Evolutionary conservation across 1,140 invertebrate species (phyloP).

Genomic region (Apocrypta bakeri): DNA sequence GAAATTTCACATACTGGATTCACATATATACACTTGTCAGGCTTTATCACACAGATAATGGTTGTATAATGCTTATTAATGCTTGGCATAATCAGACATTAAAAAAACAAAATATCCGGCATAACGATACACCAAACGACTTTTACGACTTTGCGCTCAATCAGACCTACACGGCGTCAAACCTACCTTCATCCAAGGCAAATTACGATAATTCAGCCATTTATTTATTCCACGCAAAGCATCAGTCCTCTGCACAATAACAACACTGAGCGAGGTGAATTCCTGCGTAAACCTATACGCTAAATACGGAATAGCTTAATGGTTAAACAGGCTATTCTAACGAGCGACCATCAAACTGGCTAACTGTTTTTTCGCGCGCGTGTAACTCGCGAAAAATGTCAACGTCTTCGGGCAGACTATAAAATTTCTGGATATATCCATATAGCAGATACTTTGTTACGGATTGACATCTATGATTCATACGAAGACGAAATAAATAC

Average conservation of each 20-base stretch:
- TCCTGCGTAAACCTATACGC: not conserved
- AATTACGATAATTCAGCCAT: slow-evolving; percentile 3
- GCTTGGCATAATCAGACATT: not conserved
- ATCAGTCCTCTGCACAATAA: not conserved
- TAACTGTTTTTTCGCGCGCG: slow-evolving; percentile 3
- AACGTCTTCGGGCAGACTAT: not conserved
- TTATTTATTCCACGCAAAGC: not conserved
- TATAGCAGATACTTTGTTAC: too few species aligned
- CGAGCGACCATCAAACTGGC: not conserved
- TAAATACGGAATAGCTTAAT: slow-evolving; percentile 8
- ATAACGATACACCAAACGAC: not conserved
- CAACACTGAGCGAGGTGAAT: not conserved
- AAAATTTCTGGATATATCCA: not conserved
- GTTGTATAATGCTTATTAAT: not conserved
- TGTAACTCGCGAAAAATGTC: not conserved
- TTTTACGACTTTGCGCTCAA: not conserved
- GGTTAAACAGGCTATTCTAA: not conserved
- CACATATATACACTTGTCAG: too few species aligned
- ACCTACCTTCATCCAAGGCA: not conserved
- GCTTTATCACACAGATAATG: not conserved
- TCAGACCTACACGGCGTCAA: not conserved
- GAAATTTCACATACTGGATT: not conserved
- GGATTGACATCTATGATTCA: too few species aligned
- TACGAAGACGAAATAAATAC: not conserved
- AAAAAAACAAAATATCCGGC: not conserved